These are phyloP conservation scores for Anodontia alba DNA, from an alignment of 2,888 invertebrate species.

Conservation along the genomic window DNA sequence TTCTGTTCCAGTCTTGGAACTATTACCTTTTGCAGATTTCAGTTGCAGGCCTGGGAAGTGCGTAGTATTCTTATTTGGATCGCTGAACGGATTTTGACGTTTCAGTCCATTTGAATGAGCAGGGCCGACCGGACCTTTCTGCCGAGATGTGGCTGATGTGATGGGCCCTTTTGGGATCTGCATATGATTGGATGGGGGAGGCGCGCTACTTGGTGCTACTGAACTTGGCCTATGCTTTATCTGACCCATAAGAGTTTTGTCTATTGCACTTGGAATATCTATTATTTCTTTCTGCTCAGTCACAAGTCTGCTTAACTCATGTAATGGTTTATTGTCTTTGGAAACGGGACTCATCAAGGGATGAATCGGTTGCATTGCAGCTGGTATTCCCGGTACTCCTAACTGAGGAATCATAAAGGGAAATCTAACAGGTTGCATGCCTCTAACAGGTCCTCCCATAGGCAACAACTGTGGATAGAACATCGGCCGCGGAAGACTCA, in stretches of 20 bases:
- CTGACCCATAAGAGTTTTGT: slow-evolving; percentile 3
- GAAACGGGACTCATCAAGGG: slow-evolving; percentile 12
- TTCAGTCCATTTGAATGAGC: slow-evolving; percentile 63
- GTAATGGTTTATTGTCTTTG: slow-evolving; percentile 38
- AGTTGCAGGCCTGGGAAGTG: neutral
- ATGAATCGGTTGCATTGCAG: slow-evolving; percentile 41
- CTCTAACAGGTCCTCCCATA: slow-evolving; percentile 48
- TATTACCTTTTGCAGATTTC: neutral
- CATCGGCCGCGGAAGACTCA: slow-evolving; percentile 51
- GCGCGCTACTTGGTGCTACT: slow-evolving; percentile 16
- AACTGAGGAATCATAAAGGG: slow-evolving; percentile 61
- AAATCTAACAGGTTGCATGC: slow-evolving; percentile 45
- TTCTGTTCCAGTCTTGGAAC: neutral
- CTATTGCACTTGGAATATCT: slow-evolving; percentile 20
- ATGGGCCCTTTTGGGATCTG: slow-evolving; percentile 36
- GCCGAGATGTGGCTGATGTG: slow-evolving; percentile 36
- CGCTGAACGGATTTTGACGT: slow-evolving; percentile 46
- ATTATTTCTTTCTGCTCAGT: slow-evolving; percentile 33
- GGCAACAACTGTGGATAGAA: slow-evolving; percentile 64
- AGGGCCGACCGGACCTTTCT: slow-evolving; percentile 41
- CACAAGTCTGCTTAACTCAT: slow-evolving; percentile 41
- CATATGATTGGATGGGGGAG: slow-evolving; percentile 35
- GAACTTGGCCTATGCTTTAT: slow-evolving; percentile 22
- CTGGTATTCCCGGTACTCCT: slow-evolving; percentile 44
- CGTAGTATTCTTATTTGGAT: slow-evolving; percentile 30